phyloP scores from a whole-genome alignment of 2,888 invertebrate genomes.

The Yponomeuta plumbellus region DNA sequence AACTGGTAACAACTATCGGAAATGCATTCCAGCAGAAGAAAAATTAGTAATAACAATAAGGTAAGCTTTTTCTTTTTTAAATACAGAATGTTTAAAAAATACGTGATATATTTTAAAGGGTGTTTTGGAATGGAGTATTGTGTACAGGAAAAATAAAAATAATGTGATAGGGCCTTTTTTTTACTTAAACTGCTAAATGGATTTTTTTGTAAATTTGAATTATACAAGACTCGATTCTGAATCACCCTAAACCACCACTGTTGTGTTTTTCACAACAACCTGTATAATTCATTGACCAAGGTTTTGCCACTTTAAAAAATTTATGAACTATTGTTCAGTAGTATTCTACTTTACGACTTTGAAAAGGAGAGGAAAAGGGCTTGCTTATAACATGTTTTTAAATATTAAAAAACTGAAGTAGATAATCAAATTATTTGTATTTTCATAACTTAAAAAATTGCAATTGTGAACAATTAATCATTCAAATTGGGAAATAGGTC shows the following conservation, averaged over 20 bases:
- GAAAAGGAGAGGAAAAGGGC: conserved; percentile 24
- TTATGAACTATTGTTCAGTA: conserved; percentile 24
- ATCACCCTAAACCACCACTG: conserved; percentile 17
- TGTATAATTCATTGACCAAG: conserved; percentile 22
- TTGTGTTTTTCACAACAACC: conserved; percentile 21
- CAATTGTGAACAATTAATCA: conserved; percentile 19
- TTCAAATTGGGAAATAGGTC: conserved; percentile 20
- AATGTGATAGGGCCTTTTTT: conserved; percentile 22
- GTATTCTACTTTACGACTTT: conserved; percentile 24
- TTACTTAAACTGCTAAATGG: conserved; percentile 16
- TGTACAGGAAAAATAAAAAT: conserved; percentile 22
- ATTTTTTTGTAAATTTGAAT: conserved; percentile 19
- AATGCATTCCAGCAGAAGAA: no score
- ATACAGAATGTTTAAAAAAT: conserved; percentile 22
- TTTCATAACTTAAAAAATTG: conserved; percentile 22
- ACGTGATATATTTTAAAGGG: conserved; percentile 21
- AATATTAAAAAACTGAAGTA: conserved; percentile 25
- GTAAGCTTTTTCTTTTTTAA: conserved; percentile 17
- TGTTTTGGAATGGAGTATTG: conserved; percentile 18
- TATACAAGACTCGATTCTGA: conserved; percentile 20
- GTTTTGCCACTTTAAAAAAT: conserved; percentile 25
- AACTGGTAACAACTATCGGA: no score
- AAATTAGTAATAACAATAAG: no score
- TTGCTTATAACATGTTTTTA: conserved; percentile 24
- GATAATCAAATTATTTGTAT: conserved; percentile 25